Percentiles rank a stretch among this genome's conserved stretches.
These are phyloP conservation scores for Andrena praecox DNA, from an alignment of 2,888 invertebrate species.

Conservation along the genomic window DNA sequence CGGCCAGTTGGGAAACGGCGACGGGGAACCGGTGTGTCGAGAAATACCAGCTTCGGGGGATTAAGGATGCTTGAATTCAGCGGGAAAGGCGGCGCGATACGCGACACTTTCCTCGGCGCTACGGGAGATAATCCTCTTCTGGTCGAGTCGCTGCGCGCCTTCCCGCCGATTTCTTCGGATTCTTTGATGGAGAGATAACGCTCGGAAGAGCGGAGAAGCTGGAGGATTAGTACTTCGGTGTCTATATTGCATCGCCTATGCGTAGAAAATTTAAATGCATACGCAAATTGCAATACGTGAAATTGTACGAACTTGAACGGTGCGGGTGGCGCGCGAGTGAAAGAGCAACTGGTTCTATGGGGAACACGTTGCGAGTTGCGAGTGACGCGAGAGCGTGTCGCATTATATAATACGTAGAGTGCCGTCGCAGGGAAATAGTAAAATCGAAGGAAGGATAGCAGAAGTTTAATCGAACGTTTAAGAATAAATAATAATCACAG, in stretches of 20 bases:
- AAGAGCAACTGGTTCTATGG: constrained; percentile 9
- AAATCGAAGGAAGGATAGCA: too few relatives aligned
- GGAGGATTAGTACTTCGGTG: constrained; percentile 8
- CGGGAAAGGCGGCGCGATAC: neutral
- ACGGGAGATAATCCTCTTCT: neutral
- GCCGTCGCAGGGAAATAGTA: too few relatives aligned
- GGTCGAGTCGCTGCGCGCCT: neutral
- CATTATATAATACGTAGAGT: too few relatives aligned
- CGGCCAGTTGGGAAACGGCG: constrained; percentile 17
- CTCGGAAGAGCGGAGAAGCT: neutral
- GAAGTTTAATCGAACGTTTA: too few relatives aligned
- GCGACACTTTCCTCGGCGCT: neutral
- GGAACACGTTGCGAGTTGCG: neutral
- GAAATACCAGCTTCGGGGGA: constrained; percentile 32
- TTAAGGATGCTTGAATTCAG: constrained; percentile 6
- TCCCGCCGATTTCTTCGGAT: neutral
- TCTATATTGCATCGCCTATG: constrained; percentile 20
- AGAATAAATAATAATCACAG: neutral
- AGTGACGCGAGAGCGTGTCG: neutral
- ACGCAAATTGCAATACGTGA: neutral
- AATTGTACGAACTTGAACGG: constrained; percentile 8
- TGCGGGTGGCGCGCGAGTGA: neutral
- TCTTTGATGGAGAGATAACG: neutral
- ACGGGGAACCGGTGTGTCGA: constrained; percentile 43
- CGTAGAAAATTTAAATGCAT: constrained; percentile 29